Conservation (phyloP, 1,140 invertebrate species). For the Condylostylus longicornis region DNA sequence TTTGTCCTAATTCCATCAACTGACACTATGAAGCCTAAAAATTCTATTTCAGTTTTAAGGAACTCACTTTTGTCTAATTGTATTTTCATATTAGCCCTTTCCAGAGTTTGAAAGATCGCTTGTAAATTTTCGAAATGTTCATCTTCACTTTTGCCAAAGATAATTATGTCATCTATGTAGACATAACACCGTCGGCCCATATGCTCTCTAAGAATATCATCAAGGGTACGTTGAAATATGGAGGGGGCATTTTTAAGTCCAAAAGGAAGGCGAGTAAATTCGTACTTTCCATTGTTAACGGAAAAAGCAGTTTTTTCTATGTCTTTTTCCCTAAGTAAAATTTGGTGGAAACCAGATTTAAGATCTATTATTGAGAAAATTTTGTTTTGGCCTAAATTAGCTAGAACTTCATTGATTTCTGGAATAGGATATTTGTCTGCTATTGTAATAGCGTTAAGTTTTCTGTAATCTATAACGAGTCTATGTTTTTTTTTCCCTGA, state of each 20-base stretch:
- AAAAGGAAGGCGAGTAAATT: conserved; percentile 1
- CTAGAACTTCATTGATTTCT: conserved; percentile 31
- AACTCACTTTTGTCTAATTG: conserved; percentile 1
- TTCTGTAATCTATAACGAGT: conserved; percentile 15
- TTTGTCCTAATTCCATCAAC: conserved; percentile 13
- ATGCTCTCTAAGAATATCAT: background rate
- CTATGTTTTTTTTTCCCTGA: conserved; percentile 8
- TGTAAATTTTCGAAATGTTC: background rate
- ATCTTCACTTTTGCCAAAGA: conserved; percentile 1
- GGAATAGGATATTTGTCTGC: conserved; percentile 35
- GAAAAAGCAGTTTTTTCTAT: conserved; percentile 10
- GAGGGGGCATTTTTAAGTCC: background rate
- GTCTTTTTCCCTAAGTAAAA: background rate
- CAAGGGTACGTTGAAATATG: conserved; percentile 2
- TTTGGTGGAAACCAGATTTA: conserved; percentile 1
- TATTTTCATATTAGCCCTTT: background rate
- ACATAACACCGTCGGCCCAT: background rate
- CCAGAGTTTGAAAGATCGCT: background rate
- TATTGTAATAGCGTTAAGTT: conserved; percentile 15
- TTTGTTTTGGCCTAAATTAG: conserved; percentile 20
- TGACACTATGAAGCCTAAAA: conserved; percentile 16
- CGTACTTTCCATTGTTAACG: background rate
- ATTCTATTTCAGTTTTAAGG: conserved; percentile 9
- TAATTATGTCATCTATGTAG: conserved; percentile 1
- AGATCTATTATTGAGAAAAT: conserved; percentile 33